Evolutionary conservation across 2,113 vertebrate species (phyloP), one percentile per base, ranked within the genome.

Genomic region (Epinephelus lanceolatus): DNA sequence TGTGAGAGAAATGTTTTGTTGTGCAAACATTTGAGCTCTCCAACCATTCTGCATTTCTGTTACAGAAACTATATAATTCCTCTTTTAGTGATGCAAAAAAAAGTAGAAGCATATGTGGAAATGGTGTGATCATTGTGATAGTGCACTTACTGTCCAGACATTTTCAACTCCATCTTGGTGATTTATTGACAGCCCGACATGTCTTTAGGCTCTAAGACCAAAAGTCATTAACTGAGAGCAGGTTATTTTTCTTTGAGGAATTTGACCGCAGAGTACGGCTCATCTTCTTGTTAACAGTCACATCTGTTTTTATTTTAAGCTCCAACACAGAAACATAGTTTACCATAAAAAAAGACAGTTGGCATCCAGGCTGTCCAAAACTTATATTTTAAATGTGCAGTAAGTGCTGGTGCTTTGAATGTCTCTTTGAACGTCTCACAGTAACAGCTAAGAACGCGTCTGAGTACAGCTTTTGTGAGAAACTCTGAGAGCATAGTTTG

Each of bases 241-340:
- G 67, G 52, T 83, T 85, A 61, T 81, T 80, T 74, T 55, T 78
- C 71, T 74, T 57, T 23, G 73, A 86, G 81, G 80, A 81, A 71
- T 80, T 81, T 83, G 74, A 60, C 86, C 18, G 56, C 69, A 0
- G n/a, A 68, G 63, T 14, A 13, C 42, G 33, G 47, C 70, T 69
- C 78, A 59, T 77, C 77, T 75, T 67, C 71, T 84, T 57, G 78
- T 85, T 81, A 73, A 51, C 47, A 6, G 68, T 37, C 75, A 83
- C 83, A 85, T 92, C 80, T 88, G 86, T 17, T 91, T 83, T 78
- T 42, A 47, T 74, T 88, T 82, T 53, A 6, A 40, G 62, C 1
- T 40, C 33, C 12, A 52, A 27, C 8, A 53, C 63, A 69, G 63
- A 65, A 27, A 72, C 27, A 56, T 42, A 80, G 17, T 62, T 81